Conservation (phyloP, 2,113 vertebrate species). For the Rhizomys pruinosus region DNA sequence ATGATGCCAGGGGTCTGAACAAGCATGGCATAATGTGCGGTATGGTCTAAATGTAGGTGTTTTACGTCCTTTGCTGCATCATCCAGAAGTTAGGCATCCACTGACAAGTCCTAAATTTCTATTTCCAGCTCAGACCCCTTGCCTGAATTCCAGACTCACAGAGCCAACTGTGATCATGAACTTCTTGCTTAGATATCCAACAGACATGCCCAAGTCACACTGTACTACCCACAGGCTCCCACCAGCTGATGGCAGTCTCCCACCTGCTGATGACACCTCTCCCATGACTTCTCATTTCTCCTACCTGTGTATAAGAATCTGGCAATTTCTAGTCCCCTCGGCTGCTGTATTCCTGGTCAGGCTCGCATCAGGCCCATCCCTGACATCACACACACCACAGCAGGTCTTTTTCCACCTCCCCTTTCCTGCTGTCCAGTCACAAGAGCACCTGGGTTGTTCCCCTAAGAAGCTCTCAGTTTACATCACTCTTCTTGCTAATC, state of each 20-base stretch:
- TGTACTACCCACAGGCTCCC: neutral
- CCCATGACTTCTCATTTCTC: too few species aligned
- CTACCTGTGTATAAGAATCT: too few species aligned
- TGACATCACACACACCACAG: neutral
- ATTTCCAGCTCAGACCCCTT: neutral
- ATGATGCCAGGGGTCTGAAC: neutral
- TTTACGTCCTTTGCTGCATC: neutral
- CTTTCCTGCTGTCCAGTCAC: neutral
- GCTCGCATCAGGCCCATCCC: neutral
- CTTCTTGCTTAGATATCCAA: slow-evolving; percentile 15
- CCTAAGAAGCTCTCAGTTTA: neutral
- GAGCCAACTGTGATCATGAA: neutral
- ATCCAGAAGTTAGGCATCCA: neutral
- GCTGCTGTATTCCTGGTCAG: neutral
- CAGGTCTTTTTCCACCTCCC: neutral
- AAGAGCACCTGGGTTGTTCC: too few species aligned
- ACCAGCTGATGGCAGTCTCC: too few species aligned
- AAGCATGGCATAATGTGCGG: neutral
- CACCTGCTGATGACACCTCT: too few species aligned
- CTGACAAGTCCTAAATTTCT: neutral
- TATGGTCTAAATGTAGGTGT: neutral
- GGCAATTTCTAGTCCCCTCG: neutral
- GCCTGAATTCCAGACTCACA: slow-evolving; percentile 19
- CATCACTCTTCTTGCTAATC: neutral
- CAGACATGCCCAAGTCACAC: neutral